Evolutionary conservation across 2,113 vertebrate genomes (phyloP).

Genomic region (Opisthocomus hoazin): DNA sequence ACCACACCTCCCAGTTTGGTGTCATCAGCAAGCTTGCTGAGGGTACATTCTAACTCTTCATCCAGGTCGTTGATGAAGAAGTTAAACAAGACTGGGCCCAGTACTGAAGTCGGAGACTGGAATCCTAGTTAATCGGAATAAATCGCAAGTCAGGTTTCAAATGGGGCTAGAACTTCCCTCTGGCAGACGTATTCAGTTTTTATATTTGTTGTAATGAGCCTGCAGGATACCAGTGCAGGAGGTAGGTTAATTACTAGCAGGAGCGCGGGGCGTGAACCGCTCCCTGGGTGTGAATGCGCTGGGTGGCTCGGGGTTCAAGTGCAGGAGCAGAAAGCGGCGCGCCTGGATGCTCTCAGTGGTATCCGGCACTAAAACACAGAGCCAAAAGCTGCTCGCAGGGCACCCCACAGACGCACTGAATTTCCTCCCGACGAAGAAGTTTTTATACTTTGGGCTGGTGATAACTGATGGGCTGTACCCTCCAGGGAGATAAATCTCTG

Average conservation of each 20-base stretch:
- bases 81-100: too few relatives aligned
- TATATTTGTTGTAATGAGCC: accelerated
- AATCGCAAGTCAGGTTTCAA: not conserved
- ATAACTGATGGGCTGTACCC: constrained; percentile 60
- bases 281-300: accelerated
- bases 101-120: accelerated
- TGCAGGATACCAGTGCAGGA: accelerated
- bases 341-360: not conserved
- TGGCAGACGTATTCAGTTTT: accelerated
- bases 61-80: too few relatives aligned
- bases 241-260: not conserved
- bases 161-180: accelerated
- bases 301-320: not conserved
- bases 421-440: not conserved
- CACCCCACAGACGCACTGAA: accelerated
- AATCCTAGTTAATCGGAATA: not conserved
- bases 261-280: not conserved
- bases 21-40: too few relatives aligned
- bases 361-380: not conserved
- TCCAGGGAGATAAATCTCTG: constrained; percentile 58
- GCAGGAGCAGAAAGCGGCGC: not conserved
- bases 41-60: too few relatives aligned
- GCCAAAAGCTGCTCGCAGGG: not conserved
- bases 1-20: too few relatives aligned
- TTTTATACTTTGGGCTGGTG: constrained; percentile 33